Evolutionary conservation across 2,888 invertebrate genomes (phyloP), one percentile per base, ranked within the genome.

Genomic region (Cyclophora albipunctata): DNA sequence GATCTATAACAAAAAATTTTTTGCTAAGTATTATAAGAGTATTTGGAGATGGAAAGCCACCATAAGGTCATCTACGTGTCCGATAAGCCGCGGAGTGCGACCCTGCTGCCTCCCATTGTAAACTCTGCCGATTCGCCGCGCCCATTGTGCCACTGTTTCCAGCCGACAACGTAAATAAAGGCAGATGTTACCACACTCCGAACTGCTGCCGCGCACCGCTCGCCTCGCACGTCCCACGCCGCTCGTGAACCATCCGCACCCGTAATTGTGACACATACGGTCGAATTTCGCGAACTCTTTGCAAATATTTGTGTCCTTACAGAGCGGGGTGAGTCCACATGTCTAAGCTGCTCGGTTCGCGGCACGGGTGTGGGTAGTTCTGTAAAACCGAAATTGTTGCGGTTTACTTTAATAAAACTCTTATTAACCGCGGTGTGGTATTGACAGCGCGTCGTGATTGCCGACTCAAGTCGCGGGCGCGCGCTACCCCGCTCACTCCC

Each of bases 161-260:
- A 84, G 81, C 81, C 84, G 77, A 84, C 37, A 86, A 86, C 85
- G 85, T 87, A 87, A 87, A 88, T 88, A 87, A 87, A 87, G 64
- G 81, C 87, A 88, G 87, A 87, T 88, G 87, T 87, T 85, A 78
- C 87, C 84, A 68, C 77, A 80, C 82, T 83, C 79, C 78, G 73
- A 77, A 81, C 76, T 71, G 69, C 72, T 67, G 63, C 60, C 54
- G 62, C 63, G 58, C 55, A 57, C 53, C 55, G 54, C 47, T 43
- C 50, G 48, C 64, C 57, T 50, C 50, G 50, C 61, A 52, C 63
- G 72, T 60, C 56, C 57, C 40, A 52, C 42, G 37, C 5, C 7
- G 6, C 34, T 40, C 40, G 48, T 60, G 60, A 47, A 3, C 44
- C 4, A 72, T 69, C 67, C 7, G 48, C 47, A 58, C 67, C 73